A percentile compares a stretch with the other conserved stretches of the same genome.
Conservation (phyloP, 1,140 invertebrate genomes). For the Conus betulinus region DNA sequence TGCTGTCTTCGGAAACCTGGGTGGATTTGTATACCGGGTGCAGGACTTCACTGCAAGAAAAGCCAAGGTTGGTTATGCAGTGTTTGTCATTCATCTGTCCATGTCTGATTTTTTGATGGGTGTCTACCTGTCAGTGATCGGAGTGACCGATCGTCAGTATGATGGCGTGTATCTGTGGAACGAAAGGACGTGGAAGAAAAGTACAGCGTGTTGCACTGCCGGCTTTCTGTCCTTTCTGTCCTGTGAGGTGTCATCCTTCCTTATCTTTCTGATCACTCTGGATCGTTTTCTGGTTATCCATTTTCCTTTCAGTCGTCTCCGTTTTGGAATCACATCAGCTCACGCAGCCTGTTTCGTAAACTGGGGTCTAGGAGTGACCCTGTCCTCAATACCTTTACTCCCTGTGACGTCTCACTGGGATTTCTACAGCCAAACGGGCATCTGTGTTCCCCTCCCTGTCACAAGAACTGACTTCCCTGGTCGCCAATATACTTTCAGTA, state of each 20-base stretch:
- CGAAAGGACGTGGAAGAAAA: background rate
- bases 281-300: background rate
- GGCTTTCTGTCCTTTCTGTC: background rate
- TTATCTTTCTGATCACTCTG: background rate
- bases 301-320: background rate
- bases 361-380: background rate
- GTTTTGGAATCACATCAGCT: background rate
- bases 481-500: background rate
- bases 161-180: background rate
- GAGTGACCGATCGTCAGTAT: background rate
- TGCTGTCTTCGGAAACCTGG: slow-evolving; percentile 46
- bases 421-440: slow-evolving; percentile 3
- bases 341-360: background rate
- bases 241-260: background rate
- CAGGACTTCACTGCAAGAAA: background rate
- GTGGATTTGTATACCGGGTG: background rate
- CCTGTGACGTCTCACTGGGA: background rate
- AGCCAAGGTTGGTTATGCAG: background rate
- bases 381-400: background rate
- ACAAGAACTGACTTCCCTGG: background rate
- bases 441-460: background rate
- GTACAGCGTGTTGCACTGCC: background rate
- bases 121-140: background rate
- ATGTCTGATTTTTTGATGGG: slow-evolving; percentile 9
- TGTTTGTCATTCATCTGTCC: slow-evolving; percentile 1